Evolutionary conservation across 1,140 invertebrate species (phyloP).

Genomic region (Drosophila neocordata): DNA sequence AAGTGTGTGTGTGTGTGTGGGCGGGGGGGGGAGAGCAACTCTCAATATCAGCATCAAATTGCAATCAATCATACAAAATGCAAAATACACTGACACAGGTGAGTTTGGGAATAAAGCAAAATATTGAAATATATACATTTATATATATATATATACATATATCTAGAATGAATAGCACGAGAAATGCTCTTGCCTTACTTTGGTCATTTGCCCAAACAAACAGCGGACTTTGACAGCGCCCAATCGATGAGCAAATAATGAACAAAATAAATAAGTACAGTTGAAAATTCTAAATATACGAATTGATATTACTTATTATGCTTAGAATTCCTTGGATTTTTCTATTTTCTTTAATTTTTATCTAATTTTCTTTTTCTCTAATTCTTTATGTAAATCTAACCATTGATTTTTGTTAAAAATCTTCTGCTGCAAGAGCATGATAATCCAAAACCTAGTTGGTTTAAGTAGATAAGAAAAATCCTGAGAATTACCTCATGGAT

Average conservation of each 20-base stretch:
- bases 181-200: conserved; percentile 5
- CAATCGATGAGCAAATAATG: conserved; percentile 41
- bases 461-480: too few species aligned
- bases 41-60: conserved; percentile 57
- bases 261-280: conserved; percentile 4
- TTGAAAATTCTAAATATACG: neutral
- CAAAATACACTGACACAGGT: conserved; percentile 30
- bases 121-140: neutral
- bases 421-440: too few species aligned
- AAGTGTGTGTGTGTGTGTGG: too few species aligned
- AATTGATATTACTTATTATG: neutral
- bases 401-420: too few species aligned
- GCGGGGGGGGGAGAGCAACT: too few species aligned
- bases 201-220: conserved; percentile 20
- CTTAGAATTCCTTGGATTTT: neutral
- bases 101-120: conserved; percentile 25
- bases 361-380: too few species aligned
- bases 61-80: conserved; percentile 72
- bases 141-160: neutral
- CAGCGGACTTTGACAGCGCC: conserved; percentile 39
- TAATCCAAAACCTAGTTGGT: too few species aligned
- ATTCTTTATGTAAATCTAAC: too few species aligned
- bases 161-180: neutral
- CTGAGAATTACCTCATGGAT: too few species aligned
- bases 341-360: too few species aligned